phyloP scores from a whole-genome alignment of 2,888 invertebrate genomes.

The Penaeus monodon region DNA sequence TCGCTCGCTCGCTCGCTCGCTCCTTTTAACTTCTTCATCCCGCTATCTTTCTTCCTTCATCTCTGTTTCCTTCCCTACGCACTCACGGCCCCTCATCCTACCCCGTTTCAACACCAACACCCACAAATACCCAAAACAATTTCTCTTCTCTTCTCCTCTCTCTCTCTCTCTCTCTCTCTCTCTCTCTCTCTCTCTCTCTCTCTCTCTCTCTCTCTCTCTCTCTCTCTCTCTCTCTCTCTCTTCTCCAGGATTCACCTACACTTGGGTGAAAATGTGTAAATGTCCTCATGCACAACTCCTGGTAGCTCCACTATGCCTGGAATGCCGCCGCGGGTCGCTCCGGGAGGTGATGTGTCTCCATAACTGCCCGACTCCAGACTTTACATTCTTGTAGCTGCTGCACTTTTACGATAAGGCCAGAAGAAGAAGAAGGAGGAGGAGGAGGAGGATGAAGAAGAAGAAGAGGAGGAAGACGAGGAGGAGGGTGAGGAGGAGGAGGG shows the following conservation, averaged over 20 bases:
- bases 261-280: slow-evolving; percentile 48
- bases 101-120: too few relatives aligned
- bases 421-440: neutral
- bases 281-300: slow-evolving; percentile 52
- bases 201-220: neutral
- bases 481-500: too few relatives aligned
- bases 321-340: slow-evolving; percentile 24
- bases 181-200: too few relatives aligned
- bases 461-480: too few relatives aligned
- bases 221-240: neutral
- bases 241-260: neutral
- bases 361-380: slow-evolving; percentile 37
- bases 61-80: too few relatives aligned
- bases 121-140: too few relatives aligned
- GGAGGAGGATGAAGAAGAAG: neutral
- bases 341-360: slow-evolving; percentile 45
- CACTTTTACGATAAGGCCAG: slow-evolving; percentile 34
- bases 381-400: slow-evolving; percentile 53
- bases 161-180: too few relatives aligned
- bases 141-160: too few relatives aligned
- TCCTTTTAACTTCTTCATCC: too few relatives aligned
- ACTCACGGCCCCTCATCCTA: too few relatives aligned
- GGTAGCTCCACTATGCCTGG: slow-evolving; percentile 41
- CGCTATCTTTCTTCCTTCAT: too few relatives aligned
- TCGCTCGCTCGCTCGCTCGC: too few relatives aligned